These are phyloP conservation scores for Sinosuthora webbiana DNA, from an alignment of 2,113 vertebrate genomes.

Conservation along the genomic window DNA sequence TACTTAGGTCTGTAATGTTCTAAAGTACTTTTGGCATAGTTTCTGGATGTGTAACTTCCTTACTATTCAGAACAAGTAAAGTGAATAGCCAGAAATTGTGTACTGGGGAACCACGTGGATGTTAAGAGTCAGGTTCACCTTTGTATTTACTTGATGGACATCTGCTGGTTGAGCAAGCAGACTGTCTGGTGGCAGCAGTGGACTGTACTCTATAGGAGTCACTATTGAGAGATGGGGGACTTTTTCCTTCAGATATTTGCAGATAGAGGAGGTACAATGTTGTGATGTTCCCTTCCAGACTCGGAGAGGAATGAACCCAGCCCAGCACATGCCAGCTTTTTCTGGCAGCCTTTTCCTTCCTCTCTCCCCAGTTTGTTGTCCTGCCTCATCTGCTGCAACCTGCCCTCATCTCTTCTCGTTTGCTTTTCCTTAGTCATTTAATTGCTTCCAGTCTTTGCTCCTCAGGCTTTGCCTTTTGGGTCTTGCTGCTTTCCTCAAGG, in stretches of 20 bases:
- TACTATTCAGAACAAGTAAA: neutral
- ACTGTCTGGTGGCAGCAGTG: neutral
- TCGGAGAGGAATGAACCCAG: rapidly evolving
- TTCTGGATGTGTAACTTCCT: conserved; percentile 15
- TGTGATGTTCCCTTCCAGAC: neutral
- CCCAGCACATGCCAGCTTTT: neutral
- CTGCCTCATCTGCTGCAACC: neutral
- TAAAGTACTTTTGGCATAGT: neutral
- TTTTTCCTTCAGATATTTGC: neutral
- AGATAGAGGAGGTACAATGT: neutral
- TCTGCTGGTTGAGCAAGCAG: neutral
- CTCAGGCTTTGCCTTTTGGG: neutral
- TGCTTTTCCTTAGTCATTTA: neutral
- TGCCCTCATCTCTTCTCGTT: neutral
- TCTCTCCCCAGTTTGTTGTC: neutral
- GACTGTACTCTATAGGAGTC: neutral
- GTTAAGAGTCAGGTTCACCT: neutral
- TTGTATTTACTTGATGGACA: neutral
- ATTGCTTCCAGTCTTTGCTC: neutral
- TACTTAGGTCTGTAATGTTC: neutral
- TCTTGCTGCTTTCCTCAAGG: neutral
- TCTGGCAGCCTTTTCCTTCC: neutral
- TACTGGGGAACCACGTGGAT: neutral
- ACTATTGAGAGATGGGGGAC: neutral
- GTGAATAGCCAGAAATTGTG: neutral